Evolutionary conservation across 2,113 vertebrate species (phyloP), one percentile per base, ranked within the genome.

Genomic region (Hirundichthys speculiger): DNA sequence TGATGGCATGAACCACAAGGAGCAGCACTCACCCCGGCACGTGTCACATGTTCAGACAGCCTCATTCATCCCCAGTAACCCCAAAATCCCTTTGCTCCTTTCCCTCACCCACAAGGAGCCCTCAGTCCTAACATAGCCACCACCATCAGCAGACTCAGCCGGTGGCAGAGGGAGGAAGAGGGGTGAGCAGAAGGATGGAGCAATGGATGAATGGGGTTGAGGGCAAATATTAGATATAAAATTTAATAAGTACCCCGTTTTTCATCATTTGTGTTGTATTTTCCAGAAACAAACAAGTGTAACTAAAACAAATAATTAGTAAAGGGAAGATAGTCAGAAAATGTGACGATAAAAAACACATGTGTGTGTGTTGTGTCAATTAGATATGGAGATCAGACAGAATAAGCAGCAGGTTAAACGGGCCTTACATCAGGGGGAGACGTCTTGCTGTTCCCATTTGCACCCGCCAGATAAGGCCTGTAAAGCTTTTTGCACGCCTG

Each of bases 321-420:
- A 51, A 42, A 48, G 21, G n/a, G 45, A 11, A 11, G 14, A 38
- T 13, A 24, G 47, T 46, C 16, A 51, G 19, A 51, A 61, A 61
- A 73, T 59, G 39, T 52, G 34, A 57, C 34, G 43, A 25, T 20
- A 49, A 18, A 27, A 6, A 10, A 1, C 11, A 7, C 6, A 10
- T n/a, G 24, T 15, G 53, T 70, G 57, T 43, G 40, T 85, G 57
- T 39, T 53, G 19, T 56, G 70, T 84, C 91, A 90, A 79, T 93
- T 93, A 92, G 91, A 87, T 91, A 95, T 95, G 93, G 91, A 94
- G 93, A 96, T 95, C 87, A 90, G 90, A 85, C 80, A 75, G 78
- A 84, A 83, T 83, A 72, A 83, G 86, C 85, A 80, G 83, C 84
- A 62, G 76, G 84, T 88, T 85, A 87, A 88, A 84, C 62, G 75